Evolutionary conservation across 2,888 invertebrate genomes (phyloP).

Genomic region (Adineta ricciae): DNA sequence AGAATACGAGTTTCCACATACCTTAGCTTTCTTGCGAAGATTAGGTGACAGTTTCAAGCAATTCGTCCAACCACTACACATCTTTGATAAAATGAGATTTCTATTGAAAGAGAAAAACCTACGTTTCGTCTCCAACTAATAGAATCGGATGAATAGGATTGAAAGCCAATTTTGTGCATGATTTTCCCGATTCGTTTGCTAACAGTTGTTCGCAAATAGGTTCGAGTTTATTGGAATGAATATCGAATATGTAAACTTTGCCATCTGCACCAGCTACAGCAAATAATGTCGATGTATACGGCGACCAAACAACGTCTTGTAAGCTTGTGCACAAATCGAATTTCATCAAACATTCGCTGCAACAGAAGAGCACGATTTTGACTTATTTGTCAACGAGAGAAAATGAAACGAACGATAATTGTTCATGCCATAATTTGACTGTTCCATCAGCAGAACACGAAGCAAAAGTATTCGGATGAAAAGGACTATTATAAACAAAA

Average conservation of each 20-base stretch:
- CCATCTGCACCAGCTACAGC: conserved; percentile 84
- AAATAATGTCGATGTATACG: conserved; percentile 88
- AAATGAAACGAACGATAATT: conserved; percentile 35
- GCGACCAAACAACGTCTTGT: conserved; percentile 87
- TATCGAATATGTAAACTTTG: conserved; percentile 67
- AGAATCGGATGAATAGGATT: conserved; percentile 58
- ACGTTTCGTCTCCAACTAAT: conserved; percentile 73
- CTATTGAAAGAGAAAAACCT: neutral
- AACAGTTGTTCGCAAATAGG: conserved; percentile 77
- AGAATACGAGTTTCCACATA: conserved; percentile 36
- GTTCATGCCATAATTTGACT: conserved; percentile 88
- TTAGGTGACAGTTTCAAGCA: conserved; percentile 84
- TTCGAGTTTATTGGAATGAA: conserved; percentile 81
- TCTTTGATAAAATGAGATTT: neutral
- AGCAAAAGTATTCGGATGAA: conserved; percentile 74
- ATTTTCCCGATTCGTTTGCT: conserved; percentile 71
- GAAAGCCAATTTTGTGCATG: conserved; percentile 71
- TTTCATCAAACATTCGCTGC: conserved; percentile 76
- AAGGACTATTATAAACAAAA: conserved; percentile 55
- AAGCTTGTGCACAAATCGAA: conserved; percentile 82
- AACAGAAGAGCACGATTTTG: neutral
- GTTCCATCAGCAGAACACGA: conserved; percentile 88
- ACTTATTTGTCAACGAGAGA: neutral
- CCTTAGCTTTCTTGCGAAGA: conserved; percentile 59
- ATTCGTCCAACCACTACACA: conserved; percentile 62